Evolutionary conservation across 1,140 invertebrate species (phyloP).

Genomic region (Drosophila teissieri): DNA sequence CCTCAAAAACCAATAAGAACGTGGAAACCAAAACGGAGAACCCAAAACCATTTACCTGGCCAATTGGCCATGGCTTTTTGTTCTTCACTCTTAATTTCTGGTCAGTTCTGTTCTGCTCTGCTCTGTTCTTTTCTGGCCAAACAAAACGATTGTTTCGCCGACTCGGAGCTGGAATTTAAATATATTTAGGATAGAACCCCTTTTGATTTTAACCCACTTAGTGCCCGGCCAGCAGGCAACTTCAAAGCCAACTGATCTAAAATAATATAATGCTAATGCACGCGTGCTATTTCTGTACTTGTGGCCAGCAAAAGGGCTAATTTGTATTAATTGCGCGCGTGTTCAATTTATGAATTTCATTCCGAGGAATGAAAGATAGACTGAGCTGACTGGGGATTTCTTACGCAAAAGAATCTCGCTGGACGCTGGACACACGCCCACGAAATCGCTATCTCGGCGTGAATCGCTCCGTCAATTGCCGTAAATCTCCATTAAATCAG

Average conservation of each 20-base stretch:
- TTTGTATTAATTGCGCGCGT: constrained; percentile 63
- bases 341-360: constrained; percentile 66
- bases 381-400: constrained; percentile 48
- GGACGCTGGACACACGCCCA: constrained; percentile 42
- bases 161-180: constrained; percentile 18
- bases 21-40: constrained; percentile 37
- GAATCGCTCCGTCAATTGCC: constrained; percentile 66
- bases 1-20: constrained; percentile 40
- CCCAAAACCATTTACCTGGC: constrained; percentile 50
- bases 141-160: constrained; percentile 18
- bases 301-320: constrained; percentile 9
- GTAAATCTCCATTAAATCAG: constrained; percentile 78
- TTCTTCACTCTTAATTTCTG: background rate
- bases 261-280: constrained; percentile 38
- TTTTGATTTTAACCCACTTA: constrained; percentile 19
- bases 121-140: background rate
- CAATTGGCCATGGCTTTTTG: constrained; percentile 43
- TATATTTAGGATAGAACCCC: constrained; percentile 9
- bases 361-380: background rate
- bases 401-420: constrained; percentile 53
- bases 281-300: constrained; percentile 21
- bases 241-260: constrained; percentile 60
- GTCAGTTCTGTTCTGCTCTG: background rate
- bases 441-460: constrained; percentile 29
- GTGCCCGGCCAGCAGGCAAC: constrained; percentile 25